phyloP scores from a whole-genome alignment of 2,888 invertebrate species.

The Mythimna lalbum region DNA sequence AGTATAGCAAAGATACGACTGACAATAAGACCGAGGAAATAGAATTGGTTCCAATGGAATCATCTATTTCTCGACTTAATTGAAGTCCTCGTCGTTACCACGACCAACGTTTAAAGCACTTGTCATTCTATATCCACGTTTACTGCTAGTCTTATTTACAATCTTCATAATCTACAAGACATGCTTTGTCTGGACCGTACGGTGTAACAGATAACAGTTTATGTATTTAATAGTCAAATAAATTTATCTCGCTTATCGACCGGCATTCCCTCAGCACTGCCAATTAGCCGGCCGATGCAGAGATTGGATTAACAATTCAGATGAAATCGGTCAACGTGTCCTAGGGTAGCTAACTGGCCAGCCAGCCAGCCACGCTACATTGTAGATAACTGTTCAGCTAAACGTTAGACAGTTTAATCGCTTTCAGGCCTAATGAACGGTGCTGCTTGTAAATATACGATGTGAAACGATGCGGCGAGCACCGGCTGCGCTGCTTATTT shows the following conservation, averaged over 20 bases:
- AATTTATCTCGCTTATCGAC: conserved; percentile 74
- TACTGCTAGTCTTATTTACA: conserved; percentile 48
- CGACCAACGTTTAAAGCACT: conserved; percentile 36
- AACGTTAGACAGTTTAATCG: conserved; percentile 71
- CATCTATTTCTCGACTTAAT: conserved; percentile 42
- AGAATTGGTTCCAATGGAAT: conserved; percentile 35
- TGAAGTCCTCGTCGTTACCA: conserved; percentile 45
- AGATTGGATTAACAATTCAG: conserved; percentile 85
- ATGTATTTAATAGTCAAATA: conserved; percentile 77
- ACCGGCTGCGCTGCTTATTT: conserved; percentile 58
- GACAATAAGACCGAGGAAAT: conserved; percentile 31
- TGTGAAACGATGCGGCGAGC: conserved; percentile 68
- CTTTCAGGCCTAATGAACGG: conserved; percentile 79
- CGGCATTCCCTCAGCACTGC: conserved; percentile 75
- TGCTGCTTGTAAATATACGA: conserved; percentile 68
- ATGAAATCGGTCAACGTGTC: conserved; percentile 80
- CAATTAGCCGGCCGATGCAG: conserved; percentile 81
- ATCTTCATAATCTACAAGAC: conserved; percentile 44
- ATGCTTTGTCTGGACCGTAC: conserved; percentile 46
- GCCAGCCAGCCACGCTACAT: conserved; percentile 52
- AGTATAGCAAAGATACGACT: conserved; percentile 19
- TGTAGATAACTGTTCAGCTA: conserved; percentile 69
- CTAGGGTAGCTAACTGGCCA: conserved; percentile 59
- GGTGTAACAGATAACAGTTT: conserved; percentile 44
- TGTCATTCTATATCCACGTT: conserved; percentile 41